A percentile compares a stretch with the other conserved stretches of the same genome.
Conservation (phyloP, 2,113 vertebrate genomes). For the Tympanuchus pallidicinctus region DNA sequence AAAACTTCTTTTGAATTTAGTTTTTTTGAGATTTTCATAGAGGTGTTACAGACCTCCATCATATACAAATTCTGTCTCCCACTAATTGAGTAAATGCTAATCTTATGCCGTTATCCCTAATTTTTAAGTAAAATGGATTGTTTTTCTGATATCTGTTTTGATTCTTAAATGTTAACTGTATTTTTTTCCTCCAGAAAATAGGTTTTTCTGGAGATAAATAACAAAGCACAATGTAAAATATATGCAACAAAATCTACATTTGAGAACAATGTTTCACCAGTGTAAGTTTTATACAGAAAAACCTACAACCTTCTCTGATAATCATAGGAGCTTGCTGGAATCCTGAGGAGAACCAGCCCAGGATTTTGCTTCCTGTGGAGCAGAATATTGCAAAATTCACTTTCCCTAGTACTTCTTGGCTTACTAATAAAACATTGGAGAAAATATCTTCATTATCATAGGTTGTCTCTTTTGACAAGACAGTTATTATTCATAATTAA, state of each 20-base stretch:
- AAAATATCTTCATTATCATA: not conserved
- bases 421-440: not conserved
- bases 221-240: not conserved
- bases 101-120: not conserved
- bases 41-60: rapidly evolving
- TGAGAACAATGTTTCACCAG: not conserved
- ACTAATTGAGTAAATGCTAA: not conserved
- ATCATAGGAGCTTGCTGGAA: not conserved
- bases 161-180: not conserved
- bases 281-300: not conserved
- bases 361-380: not conserved
- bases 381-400: not conserved
- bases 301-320: not conserved
- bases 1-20: not conserved
- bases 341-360: not conserved
- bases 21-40: not conserved
- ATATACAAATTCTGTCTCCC: not conserved
- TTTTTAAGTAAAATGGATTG: not conserved
- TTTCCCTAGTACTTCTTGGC: not conserved
- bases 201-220: not conserved
- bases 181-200: not conserved
- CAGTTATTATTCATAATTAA: not conserved
- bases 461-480: not conserved
- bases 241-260: not conserved
- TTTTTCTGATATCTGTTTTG: not conserved